These are phyloP conservation scores for Trissolcus japonicus DNA, from an alignment of 2,888 invertebrate genomes.

Conservation along the genomic window DNA sequence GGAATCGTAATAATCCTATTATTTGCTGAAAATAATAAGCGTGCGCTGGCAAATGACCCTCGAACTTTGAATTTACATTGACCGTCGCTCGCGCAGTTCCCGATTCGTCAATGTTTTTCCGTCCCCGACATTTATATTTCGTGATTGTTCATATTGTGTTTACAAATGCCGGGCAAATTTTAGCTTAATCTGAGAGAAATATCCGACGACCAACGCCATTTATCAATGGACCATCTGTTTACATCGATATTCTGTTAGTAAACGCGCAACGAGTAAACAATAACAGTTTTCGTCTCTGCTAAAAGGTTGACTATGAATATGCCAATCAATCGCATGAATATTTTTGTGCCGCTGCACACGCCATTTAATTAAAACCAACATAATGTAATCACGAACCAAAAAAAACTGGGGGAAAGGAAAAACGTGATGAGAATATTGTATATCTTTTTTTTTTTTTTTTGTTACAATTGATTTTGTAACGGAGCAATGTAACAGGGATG, in stretches of 20 bases:
- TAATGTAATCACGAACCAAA: background rate
- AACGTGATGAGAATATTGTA: background rate
- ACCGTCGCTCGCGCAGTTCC: background rate
- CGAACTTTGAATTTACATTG: conserved; percentile 23
- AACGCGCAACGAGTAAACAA: conserved; percentile 30
- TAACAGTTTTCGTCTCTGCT: conserved; percentile 16
- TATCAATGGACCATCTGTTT: conserved; percentile 36
- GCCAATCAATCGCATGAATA: conserved; percentile 24
- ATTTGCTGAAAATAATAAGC: conserved; percentile 34
- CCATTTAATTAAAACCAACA: no score
- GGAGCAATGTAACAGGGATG: background rate
- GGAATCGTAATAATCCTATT: conserved; percentile 20
- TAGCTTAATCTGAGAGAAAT: conserved; percentile 32
- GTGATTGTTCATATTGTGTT: conserved; percentile 38
- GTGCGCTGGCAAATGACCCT: conserved; percentile 14
- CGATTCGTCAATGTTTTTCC: conserved; percentile 25
- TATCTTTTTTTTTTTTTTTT: no score
- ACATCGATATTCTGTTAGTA: conserved; percentile 30
- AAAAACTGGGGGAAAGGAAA: background rate
- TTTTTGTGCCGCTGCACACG: conserved; percentile 9
- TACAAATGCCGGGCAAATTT: conserved; percentile 25
- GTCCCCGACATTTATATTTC: conserved; percentile 23
- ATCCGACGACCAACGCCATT: conserved; percentile 10
- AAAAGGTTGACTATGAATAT: conserved; percentile 27
- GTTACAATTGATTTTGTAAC: no score